Base-by-base conservation (phyloP, 2,113 vertebrate species). In the Steatornis caripensis region DNA sequence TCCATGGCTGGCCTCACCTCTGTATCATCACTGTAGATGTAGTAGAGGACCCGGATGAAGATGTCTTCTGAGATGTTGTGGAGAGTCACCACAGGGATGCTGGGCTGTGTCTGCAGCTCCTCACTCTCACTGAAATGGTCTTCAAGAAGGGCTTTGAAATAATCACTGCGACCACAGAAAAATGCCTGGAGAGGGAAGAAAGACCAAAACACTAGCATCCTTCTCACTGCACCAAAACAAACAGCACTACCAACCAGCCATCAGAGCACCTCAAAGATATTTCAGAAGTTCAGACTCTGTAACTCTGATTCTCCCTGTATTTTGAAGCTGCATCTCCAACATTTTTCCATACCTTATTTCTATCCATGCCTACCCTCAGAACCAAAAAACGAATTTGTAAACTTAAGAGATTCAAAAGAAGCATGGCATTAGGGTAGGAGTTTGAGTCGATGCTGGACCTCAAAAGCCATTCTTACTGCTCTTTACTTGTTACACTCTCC, bases 111-210 rank as follows among this genome's bases (percentile, higher is more conserved):
- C 95, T 98, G 98, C 26, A 99, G 97, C 91, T 98, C 98, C 91
- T 98, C 98, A 3, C 98, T 99, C 96, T 99, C 99, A 36, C 98
- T 98, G 97, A 99, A 99, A 97, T 99, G 99, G 95, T 99, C 99
- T 70, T 99, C 98, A 94, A 99, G 94, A 51, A 99, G 95, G 22
- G 99, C 99, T 97, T 99, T 99, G 96, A 99, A 99, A 96, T 99
- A 99, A 97, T 99, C 99, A 65, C 99, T 99, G 27, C 99, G 99
- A 82, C 99, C 99, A 69, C 99, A 99, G 98, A 99, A 99, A 98
- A 99, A 99, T 9, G 98, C 99, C 99, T 99, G 97, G 37, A 79
- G 78, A 62, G 16, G 68, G 70, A 90, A 93, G 45, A 94, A 55
- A 89, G 49, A 70, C 18, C 41, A 71, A n/a, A 64, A 27, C 27